These are phyloP conservation scores for Malaclemys terrapin DNA, from an alignment of 2,113 vertebrate species.

Conservation along the genomic window DNA sequence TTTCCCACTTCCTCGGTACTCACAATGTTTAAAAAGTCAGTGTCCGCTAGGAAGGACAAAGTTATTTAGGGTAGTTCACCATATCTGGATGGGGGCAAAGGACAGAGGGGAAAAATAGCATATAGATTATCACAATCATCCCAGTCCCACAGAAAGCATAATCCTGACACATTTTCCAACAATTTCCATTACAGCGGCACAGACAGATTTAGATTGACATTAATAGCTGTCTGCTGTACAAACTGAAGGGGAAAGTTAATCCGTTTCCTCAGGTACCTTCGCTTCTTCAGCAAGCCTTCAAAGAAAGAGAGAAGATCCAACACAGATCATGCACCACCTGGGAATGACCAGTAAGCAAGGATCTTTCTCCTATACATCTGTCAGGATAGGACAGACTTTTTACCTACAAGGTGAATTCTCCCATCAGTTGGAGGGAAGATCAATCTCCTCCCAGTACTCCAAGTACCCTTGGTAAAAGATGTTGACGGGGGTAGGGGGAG, in stretches of 20 bases:
- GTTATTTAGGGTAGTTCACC: background rate
- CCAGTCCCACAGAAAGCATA: background rate
- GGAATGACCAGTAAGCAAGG: background rate
- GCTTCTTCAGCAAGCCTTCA: background rate
- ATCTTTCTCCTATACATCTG: background rate
- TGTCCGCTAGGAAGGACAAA: background rate
- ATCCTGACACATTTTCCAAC: background rate
- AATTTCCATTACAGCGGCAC: background rate
- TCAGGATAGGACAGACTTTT: background rate
- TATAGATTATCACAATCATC: background rate
- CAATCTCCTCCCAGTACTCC: background rate
- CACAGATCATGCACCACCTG: rapidly evolving
- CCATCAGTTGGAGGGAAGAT: background rate
- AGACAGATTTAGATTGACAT: background rate
- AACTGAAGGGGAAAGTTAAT: background rate
- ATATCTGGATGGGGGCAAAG: background rate
- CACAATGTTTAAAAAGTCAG: background rate
- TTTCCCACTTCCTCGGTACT: background rate
- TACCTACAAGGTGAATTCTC: background rate
- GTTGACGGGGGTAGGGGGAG: background rate
- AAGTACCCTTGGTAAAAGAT: background rate
- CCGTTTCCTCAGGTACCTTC: background rate
- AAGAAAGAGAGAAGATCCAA: background rate
- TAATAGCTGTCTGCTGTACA: background rate
- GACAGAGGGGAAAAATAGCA: background rate